A percentile compares a stretch with the other conserved stretches of the same genome.
Evolutionary conservation across 2,888 invertebrate species (phyloP).

Genomic region (Agonopterix arenella): DNA sequence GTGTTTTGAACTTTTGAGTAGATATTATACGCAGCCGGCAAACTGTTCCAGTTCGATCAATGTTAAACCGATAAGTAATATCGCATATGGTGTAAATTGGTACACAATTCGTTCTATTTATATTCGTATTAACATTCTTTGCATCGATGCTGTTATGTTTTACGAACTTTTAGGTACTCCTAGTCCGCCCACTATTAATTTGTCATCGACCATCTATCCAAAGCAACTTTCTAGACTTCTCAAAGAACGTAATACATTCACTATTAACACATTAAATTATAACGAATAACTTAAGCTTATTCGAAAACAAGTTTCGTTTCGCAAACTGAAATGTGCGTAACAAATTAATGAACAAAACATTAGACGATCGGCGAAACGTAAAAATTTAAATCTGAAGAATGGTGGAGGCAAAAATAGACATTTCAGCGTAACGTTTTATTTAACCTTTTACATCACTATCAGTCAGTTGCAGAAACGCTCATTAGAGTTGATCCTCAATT

Average conservation of each 20-base stretch:
- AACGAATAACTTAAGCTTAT: constrained; percentile 5
- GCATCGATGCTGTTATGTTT: no score
- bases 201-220: constrained; percentile 18
- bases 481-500: no score
- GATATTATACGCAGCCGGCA: neutral
- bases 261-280: no score
- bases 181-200: neutral
- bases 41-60: neutral
- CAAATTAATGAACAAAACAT: constrained; percentile 8
- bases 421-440: no score
- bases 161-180: no score
- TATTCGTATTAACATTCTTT: no score
- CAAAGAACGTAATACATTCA: constrained; percentile 6
- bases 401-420: no score
- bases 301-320: constrained; percentile 8
- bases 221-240: constrained; percentile 42
- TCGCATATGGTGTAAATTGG: no score
- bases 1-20: no score
- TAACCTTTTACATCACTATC: no score
- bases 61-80: constrained; percentile 5
- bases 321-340: constrained; percentile 9
- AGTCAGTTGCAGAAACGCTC: no score
- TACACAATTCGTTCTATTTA: no score
- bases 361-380: neutral
- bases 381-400: neutral